These are phyloP conservation scores for Tonatia bakeri DNA, from an alignment of 2,113 vertebrate genomes.

Conservation along the genomic window DNA sequence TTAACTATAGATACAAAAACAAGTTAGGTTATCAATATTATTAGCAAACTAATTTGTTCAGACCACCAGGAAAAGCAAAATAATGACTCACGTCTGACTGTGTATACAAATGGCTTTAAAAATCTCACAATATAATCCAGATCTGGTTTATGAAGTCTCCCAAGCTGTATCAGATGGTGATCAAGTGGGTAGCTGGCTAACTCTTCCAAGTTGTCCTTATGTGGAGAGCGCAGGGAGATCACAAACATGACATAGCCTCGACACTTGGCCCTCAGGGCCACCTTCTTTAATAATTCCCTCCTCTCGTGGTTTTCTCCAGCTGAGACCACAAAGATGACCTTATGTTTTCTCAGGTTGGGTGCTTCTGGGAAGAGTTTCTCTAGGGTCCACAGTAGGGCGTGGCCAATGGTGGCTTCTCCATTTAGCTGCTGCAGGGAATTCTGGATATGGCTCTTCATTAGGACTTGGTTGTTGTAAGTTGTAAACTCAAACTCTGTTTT, in stretches of 20 bases:
- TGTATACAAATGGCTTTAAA: constrained; percentile 68
- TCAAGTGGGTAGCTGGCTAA: constrained; percentile 74
- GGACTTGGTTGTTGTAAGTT: constrained; percentile 50
- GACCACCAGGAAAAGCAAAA: constrained; percentile 11
- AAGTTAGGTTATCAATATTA: background rate
- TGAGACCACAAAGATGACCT: constrained; percentile 80
- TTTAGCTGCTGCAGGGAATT: constrained; percentile 77
- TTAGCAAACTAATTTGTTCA: background rate
- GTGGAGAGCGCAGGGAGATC: constrained; percentile 65
- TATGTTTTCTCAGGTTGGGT: constrained; percentile 72
- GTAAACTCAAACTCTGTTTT: constrained; percentile 83
- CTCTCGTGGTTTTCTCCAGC: constrained; percentile 72
- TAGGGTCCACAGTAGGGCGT: constrained; percentile 77
- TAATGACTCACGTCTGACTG: constrained; percentile 74
- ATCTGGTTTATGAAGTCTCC: constrained; percentile 64
- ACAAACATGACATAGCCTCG: constrained; percentile 75
- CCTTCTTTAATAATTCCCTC: constrained; percentile 41
- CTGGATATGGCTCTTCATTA: constrained; percentile 81
- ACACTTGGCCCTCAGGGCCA: constrained; percentile 73
- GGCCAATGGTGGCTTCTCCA: constrained; percentile 77
- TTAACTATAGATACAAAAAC: background rate
- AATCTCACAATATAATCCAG: constrained; percentile 71
- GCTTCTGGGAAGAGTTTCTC: constrained; percentile 74
- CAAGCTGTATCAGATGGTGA: constrained; percentile 74
- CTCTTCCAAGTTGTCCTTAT: constrained; percentile 42